Base-by-base conservation (phyloP, 1,140 invertebrate genomes). In the Trialeurodes vaporariorum region DNA sequence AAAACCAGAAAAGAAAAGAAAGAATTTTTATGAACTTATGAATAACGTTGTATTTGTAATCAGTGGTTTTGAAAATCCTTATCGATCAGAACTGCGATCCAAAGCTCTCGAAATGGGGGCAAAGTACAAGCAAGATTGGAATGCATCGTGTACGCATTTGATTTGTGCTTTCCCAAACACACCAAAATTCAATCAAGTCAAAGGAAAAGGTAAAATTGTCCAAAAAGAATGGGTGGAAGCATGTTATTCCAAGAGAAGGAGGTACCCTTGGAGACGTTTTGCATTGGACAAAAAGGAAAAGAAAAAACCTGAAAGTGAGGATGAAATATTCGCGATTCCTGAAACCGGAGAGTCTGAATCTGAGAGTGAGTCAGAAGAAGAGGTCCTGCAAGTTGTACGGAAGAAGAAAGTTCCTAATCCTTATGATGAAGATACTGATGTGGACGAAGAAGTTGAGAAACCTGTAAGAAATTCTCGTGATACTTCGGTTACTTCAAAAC, bases 121-220 rank as follows among this genome's bases (percentile, higher is more conserved):
- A 0, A 83, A 81, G 72, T 94, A 92, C 75, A 84, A 83, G 76
- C 77, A 82, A 27, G 88, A 93, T 78, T 93, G 90, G 90, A 82
- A 83, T 65, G 75, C 76, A 59, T 74, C 75, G 59, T 93, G 90
- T 77, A 93, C 91, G 11, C 92, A 94, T 80, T 83, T 94, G 64
- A 81, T 94, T 89, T 94, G 92, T 82, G 92, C 92, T 22, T 94
- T 93, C 81, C 76, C 83, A 2, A 93, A 94, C 75, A 95, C 93
- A 25, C 93, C 92, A 17, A 95, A 95, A 76, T 91, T 88, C 75
- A 83, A 84, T 65, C 83, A 90, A 78, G 90, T 92, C 0, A 80
- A 81, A 73, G 85, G 83, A 23, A 1, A 82, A 82, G 72, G 87
- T 83, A 23, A 85, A 83, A 77, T 92, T 73, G 87, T 92, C 1